These are phyloP conservation scores for Sula dactylatra DNA, from an alignment of 2,113 vertebrate species.

Conservation along the genomic window DNA sequence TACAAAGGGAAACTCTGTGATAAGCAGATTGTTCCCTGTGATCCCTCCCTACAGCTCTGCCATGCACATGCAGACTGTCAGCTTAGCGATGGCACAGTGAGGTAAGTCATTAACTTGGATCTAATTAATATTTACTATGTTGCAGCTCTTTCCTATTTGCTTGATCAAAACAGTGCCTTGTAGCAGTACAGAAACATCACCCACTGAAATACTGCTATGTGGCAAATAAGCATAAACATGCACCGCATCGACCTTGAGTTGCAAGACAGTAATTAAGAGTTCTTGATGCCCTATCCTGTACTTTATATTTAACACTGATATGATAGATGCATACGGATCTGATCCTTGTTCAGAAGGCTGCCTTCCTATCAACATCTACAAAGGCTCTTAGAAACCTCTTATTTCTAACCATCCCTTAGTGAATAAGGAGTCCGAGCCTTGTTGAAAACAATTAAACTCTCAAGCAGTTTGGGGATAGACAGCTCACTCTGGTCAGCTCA, in stretches of 20 bases:
- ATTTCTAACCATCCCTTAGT: neutral
- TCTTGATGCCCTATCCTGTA: neutral
- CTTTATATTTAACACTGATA: neutral
- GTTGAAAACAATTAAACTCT: neutral
- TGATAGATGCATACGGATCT: neutral
- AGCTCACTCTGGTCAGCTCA: neutral
- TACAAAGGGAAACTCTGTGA: conserved; percentile 82
- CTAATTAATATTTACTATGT: neutral
- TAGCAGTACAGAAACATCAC: neutral
- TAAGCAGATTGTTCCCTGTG: conserved; percentile 70
- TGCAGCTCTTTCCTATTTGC: neutral
- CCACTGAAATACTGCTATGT: neutral
- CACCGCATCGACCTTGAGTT: neutral
- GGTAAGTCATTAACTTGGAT: conserved; percentile 67
- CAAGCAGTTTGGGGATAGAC: neutral
- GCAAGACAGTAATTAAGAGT: neutral
- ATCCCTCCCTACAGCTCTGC: conserved; percentile 75
- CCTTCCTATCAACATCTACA: neutral
- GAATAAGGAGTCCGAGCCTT: neutral
- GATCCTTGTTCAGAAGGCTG: neutral
- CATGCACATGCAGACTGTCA: conserved; percentile 85
- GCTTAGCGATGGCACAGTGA: conserved; percentile 65
- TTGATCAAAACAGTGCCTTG: neutral
- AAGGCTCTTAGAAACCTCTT: neutral
- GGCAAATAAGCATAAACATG: neutral